Evolutionary conservation across 2,113 vertebrate genomes (phyloP).

Genomic region (Columba janthina): DNA sequence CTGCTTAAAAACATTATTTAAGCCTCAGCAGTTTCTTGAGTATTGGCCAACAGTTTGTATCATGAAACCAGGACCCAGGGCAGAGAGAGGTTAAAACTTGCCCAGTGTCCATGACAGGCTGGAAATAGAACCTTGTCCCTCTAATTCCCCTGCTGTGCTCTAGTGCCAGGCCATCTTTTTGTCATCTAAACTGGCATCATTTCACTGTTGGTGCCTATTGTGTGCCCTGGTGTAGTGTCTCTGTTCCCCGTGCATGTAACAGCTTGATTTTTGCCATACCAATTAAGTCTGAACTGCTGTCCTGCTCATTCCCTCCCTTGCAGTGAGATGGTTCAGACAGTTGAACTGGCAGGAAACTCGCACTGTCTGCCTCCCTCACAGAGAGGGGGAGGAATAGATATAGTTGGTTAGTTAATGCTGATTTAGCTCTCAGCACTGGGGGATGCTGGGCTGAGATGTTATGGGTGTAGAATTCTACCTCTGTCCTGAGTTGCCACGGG

Average conservation of each 20-base stretch:
- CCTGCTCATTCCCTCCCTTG: not conserved
- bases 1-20: constrained; percentile 14
- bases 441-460: not conserved
- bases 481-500: not conserved
- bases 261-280: not conserved
- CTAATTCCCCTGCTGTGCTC: not conserved
- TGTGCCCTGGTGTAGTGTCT: not conserved
- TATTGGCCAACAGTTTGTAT: constrained; percentile 16
- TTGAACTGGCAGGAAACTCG: not conserved
- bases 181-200: not conserved
- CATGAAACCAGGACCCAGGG: constrained; percentile 26
- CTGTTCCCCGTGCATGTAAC: not conserved
- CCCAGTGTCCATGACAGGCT: not conserved
- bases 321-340: not conserved
- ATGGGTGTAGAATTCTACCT: not conserved
- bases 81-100: constrained; percentile 39
- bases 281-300: not conserved
- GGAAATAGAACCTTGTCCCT: not conserved
- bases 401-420: not conserved
- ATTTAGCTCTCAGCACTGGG: not conserved
- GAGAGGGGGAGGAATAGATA: not conserved
- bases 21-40: constrained; percentile 38
- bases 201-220: not conserved
- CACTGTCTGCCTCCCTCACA: not conserved
- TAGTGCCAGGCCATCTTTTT: not conserved